phyloP scores from a whole-genome alignment of 2,797 vertebrate genomes.

The Crocodylus rhombifer region DNA sequence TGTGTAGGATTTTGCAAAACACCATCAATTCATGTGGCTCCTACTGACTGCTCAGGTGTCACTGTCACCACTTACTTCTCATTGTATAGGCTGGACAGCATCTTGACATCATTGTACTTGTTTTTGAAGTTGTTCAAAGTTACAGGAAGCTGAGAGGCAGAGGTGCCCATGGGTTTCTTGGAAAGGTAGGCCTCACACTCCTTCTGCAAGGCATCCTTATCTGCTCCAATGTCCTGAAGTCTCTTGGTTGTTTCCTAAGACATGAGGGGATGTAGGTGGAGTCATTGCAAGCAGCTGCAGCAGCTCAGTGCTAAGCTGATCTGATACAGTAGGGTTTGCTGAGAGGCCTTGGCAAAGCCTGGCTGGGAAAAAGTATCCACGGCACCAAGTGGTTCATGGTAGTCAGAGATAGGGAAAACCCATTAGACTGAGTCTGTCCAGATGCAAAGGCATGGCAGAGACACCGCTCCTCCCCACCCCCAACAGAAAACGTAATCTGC shows the following conservation, averaged over 20 bases:
- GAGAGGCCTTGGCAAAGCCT: conserved; percentile 40
- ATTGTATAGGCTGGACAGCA: conserved; percentile 87
- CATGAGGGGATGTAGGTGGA: neutral
- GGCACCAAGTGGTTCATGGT: neutral
- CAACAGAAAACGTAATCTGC: neutral
- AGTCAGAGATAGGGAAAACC: conserved; percentile 17
- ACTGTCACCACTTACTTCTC: conserved; percentile 87
- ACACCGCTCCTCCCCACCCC: neutral
- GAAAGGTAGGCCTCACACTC: conserved; percentile 87
- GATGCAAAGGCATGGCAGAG: neutral
- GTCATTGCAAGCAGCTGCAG: conserved; percentile 29
- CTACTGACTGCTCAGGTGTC: neutral
- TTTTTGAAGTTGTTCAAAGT: conserved; percentile 86
- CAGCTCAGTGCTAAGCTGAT: conserved; percentile 6
- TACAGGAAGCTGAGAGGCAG: conserved; percentile 86
- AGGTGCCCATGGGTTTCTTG: conserved; percentile 77
- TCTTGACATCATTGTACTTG: conserved; percentile 85
- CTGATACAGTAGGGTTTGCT: neutral
- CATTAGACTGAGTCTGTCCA: neutral
- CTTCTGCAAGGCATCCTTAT: conserved; percentile 85
- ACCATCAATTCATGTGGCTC: no score
- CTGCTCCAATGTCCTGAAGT: conserved; percentile 85
- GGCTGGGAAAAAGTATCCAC: conserved; percentile 25
- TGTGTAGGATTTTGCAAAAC: neutral
- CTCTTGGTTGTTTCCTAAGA: conserved; percentile 81